phyloP scores from a whole-genome alignment of 2,888 invertebrate genomes.

The Lottia gigantea region DNA sequence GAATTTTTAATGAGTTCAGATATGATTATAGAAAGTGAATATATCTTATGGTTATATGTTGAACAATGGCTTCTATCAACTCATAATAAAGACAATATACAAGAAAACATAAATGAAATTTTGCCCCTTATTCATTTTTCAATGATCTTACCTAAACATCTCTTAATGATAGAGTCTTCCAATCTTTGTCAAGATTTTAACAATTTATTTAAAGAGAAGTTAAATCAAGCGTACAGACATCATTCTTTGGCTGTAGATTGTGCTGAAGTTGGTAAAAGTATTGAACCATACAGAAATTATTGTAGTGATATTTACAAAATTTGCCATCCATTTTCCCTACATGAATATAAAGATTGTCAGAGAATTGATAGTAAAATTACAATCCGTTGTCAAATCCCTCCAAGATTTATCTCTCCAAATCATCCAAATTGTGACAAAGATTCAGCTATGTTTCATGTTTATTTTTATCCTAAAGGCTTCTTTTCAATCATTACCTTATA shows the following conservation, averaged over 20 bases:
- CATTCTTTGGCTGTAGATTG: slow-evolving; percentile 54
- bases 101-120: slow-evolving; percentile 40
- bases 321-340: slow-evolving; percentile 43
- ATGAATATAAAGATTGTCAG: slow-evolving; percentile 43
- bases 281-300: slow-evolving; percentile 53
- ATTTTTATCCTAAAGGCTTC: slow-evolving; percentile 55
- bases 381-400: slow-evolving; percentile 40
- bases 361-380: slow-evolving; percentile 53
- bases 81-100: slow-evolving; percentile 35
- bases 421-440: slow-evolving; percentile 5
- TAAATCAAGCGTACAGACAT: slow-evolving; percentile 50
- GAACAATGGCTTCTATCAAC: slow-evolving; percentile 50
- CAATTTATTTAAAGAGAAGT: slow-evolving; percentile 41
- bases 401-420: slow-evolving; percentile 34
- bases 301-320: slow-evolving; percentile 41
- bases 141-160: slow-evolving; percentile 52
- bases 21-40: slow-evolving; percentile 52
- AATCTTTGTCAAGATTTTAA: slow-evolving; percentile 36
- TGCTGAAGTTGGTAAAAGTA: slow-evolving; percentile 22
- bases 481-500: slow-evolving; percentile 55
- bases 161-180: slow-evolving; percentile 52
- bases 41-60: slow-evolving; percentile 46
- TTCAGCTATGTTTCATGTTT: slow-evolving; percentile 21
- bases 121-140: slow-evolving; percentile 53
- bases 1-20: slow-evolving; percentile 57